A percentile compares a stretch with the other conserved stretches of the same genome.
phyloP scores from a whole-genome alignment of 1,140 invertebrate species.

The Micrasema minimum region DNA sequence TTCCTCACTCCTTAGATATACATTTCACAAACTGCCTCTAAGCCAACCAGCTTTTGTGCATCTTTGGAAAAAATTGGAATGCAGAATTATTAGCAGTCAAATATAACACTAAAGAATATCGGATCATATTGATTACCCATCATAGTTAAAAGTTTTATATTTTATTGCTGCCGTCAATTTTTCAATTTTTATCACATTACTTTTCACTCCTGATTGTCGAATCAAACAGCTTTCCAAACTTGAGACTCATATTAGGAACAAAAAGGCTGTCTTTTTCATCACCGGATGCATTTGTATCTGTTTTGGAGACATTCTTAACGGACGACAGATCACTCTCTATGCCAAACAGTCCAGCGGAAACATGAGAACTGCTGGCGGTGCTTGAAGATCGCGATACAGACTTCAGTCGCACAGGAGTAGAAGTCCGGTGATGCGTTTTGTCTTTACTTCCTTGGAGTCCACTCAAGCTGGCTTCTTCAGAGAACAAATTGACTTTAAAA shows the following conservation, averaged over 20 bases:
- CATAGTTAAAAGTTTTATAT: too few relatives aligned
- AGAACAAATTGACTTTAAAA: conserved; percentile 46
- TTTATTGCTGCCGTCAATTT: too few relatives aligned
- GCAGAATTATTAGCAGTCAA: too few relatives aligned
- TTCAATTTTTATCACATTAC: conserved; percentile 25
- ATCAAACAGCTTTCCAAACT: conserved; percentile 57
- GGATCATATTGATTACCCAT: too few relatives aligned
- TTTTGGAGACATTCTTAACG: conserved; percentile 64
- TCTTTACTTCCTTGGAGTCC: conserved; percentile 52
- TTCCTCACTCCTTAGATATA: too few relatives aligned
- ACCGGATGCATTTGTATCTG: conserved; percentile 61
- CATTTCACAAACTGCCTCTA: too few relatives aligned
- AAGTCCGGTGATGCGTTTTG: conserved; percentile 59
- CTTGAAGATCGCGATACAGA: conserved; percentile 62
- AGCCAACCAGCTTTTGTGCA: too few relatives aligned
- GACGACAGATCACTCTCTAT: conserved; percentile 67
- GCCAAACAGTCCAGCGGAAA: conserved; percentile 63
- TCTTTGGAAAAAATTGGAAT: too few relatives aligned
- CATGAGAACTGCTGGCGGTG: conserved; percentile 57
- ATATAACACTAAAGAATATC: too few relatives aligned
- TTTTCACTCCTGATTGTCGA: conserved; percentile 47
- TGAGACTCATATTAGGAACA: conserved; percentile 65
- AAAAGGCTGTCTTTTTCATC: conserved; percentile 63
- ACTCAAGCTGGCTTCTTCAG: conserved; percentile 24
- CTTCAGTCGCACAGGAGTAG: conserved; percentile 66